These are phyloP conservation scores for Perognathus longimembris DNA, from an alignment of 2,113 vertebrate genomes.

Conservation along the genomic window DNA sequence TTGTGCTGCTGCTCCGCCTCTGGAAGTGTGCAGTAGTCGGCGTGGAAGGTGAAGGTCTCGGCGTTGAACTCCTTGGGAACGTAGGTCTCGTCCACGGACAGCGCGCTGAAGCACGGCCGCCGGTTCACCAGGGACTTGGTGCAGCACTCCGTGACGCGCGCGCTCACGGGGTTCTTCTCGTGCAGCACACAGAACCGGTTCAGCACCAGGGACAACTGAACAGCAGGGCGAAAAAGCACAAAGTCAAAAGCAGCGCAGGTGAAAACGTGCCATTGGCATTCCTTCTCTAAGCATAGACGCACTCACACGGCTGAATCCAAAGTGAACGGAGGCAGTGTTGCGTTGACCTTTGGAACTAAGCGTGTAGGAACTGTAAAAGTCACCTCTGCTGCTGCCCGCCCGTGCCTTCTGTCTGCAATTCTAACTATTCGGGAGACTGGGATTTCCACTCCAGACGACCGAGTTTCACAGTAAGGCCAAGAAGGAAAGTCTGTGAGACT, in stretches of 20 bases:
- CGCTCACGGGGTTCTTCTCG: slow-evolving; percentile 73
- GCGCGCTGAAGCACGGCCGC: slow-evolving; percentile 65
- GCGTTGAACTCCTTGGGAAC: slow-evolving; percentile 51
- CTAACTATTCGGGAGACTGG: too few species aligned
- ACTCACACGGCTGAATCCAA: neutral
- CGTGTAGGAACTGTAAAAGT: neutral
- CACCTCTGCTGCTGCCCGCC: neutral
- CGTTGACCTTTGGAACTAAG: neutral
- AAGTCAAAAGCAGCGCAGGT: neutral
- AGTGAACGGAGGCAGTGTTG: neutral
- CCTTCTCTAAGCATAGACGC: neutral
- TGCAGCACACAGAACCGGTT: slow-evolving; percentile 67
- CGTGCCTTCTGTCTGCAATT: too few species aligned
- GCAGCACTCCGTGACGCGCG: slow-evolving; percentile 71
- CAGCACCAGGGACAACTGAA: slow-evolving; percentile 57
- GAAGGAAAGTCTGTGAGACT: too few species aligned
- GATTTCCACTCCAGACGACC: too few species aligned
- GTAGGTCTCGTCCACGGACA: slow-evolving; percentile 55
- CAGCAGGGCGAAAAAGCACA: neutral
- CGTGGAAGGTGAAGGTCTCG: slow-evolving; percentile 74
- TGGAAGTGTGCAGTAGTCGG: slow-evolving; percentile 69
- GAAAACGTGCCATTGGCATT: neutral
- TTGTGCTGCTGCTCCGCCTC: slow-evolving; percentile 41
- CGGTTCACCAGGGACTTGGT: slow-evolving; percentile 58
- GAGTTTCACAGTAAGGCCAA: too few species aligned